Base-by-base conservation (phyloP, 2,888 invertebrate species). In the Ceramica pisi region DNA sequence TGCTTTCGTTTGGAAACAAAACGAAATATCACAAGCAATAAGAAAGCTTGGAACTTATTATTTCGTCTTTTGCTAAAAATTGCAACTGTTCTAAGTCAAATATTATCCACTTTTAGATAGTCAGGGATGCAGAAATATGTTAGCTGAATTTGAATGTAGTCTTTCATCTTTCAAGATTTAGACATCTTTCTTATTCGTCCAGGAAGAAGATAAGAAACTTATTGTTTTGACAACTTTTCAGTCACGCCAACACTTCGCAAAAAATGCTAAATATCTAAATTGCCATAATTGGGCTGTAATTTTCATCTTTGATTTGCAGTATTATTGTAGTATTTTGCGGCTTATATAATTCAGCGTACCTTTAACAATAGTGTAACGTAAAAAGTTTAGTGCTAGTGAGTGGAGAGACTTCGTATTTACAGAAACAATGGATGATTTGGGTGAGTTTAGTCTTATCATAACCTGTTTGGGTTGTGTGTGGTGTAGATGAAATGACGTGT, bases 401-500 rank as follows among this genome's bases (percentile, higher is more conserved):
- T 65, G 71, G 73, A 60, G 69, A 76, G 67, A 69, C 70, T 72
- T 82, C 59, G 53, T 78, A 76, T 72, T 78, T 78, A 65, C 71
- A 74, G 78, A 80, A 80, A 87, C 83, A 83, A 96, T 96, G 96
- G 96, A 96, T 87, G 96, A 96, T 91, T 91, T 96, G 85, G 96
- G 96, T 96, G 87, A 94, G 96, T 95, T 91, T 82, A 85, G 69
- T 91, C 91, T 93, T 94, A 94, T 94, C 92, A 93, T 94, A 95
- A 95, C 95, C 94, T 94, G 95, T 95, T 95, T 94, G 82, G 71
- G 69, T 85, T 89, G 88, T 88, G 90, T 89, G 88, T 88, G 90
- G 86, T 86, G 82, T 84, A 86, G 78, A 87, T 78, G 75, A 83
- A 85, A 90, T 95, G 94, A 95, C 94, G 94, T 94, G 94, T 93